Evolutionary conservation across 1,140 invertebrate species (phyloP).

Genomic region (Chionoecetes opilio): DNA sequence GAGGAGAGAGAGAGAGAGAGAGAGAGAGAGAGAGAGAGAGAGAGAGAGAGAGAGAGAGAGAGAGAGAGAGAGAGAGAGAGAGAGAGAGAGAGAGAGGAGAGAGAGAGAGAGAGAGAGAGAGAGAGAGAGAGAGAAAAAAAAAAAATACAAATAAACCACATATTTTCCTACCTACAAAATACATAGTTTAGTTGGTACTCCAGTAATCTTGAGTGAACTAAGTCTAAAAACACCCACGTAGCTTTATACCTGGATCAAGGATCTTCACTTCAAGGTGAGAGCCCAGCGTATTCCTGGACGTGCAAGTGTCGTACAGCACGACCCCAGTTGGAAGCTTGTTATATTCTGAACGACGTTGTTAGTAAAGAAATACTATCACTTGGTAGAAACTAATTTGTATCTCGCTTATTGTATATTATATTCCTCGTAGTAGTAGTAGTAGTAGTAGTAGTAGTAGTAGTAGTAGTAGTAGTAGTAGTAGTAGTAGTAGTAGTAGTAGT

Average conservation of each 20-base stretch:
- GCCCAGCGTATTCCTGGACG: too few relatives aligned
- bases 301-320: too few relatives aligned
- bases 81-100: background rate
- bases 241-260: too few relatives aligned
- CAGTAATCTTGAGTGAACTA: too few relatives aligned
- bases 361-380: background rate
- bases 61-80: background rate
- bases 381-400: background rate
- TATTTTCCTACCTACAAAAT: too few relatives aligned
- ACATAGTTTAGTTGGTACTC: too few relatives aligned
- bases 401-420: too few relatives aligned
- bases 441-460: background rate
- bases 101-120: background rate
- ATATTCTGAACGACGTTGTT: background rate
- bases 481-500: background rate
- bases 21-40: background rate
- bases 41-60: background rate
- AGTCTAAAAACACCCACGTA: too few relatives aligned
- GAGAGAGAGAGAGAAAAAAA: background rate
- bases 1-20: background rate
- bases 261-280: too few relatives aligned
- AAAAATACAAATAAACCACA: background rate
- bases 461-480: constrained; percentile 12
- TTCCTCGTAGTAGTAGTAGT: background rate
- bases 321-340: too few relatives aligned